Base-by-base conservation (phyloP, 1,140 invertebrate genomes). In the Diorhabda elongata region DNA sequence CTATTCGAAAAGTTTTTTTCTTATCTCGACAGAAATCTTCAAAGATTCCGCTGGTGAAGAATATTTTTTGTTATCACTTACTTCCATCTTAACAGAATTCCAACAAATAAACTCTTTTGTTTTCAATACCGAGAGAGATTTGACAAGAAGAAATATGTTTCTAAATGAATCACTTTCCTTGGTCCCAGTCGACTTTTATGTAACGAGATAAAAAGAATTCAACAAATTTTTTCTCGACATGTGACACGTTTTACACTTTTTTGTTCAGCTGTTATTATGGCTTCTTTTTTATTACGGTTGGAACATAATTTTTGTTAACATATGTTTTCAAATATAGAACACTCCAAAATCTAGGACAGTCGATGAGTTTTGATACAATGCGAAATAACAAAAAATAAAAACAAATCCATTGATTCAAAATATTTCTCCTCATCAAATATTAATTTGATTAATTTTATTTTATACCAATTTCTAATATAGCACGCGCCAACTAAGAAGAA, bases 241-340 rank as follows among this genome's bases (percentile, higher is more conserved):
- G 59, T 61, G 61, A 44, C 61, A 11, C 8, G 61, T 59, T 59
- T 59, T 59, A 59, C 58, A 11, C 61, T n/a, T 47, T 62, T 42
- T 52, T 52, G 47, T 52, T 42, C 42, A 11, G 61, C 44, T 11
- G 42, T 11, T 62, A 44, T 44, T 62, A 44, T 9, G 44, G 61
- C 44, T 44, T 44, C n/a, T 44, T 62, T 62, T 62, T 44, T 52
- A 52, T 52, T 52, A 52, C 47, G n/a, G 47, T 52, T 44, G 61
- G 61, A 43, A 62, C 61, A 62, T 62, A 62, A 62, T 62, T 44
- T 43, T 43, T n/a, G 44, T n/a, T 62, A 43, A 62, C 61, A 62
- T 44, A 44, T 62, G 61, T 62, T 44, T 62, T 62, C 61, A 42
- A 62, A 62, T 62, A 62, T 62, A 62, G 61, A 62, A 62, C 61